Evolutionary conservation across 2,797 vertebrate genomes (phyloP).

Genomic region (Bryconaethiops microstoma): DNA sequence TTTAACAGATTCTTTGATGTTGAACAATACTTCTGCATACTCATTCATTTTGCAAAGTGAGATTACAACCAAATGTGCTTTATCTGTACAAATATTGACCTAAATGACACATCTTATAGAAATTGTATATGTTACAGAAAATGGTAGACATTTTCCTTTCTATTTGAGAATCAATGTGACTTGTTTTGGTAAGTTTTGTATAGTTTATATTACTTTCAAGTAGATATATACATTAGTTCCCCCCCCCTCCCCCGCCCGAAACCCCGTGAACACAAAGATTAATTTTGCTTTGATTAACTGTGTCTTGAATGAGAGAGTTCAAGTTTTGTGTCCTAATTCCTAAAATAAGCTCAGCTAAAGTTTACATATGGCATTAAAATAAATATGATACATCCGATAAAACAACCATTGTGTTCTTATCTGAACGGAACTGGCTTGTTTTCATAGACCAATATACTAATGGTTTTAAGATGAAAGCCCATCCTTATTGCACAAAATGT

Average conservation of each 20-base stretch:
- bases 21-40: constrained; percentile 66
- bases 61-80: constrained; percentile 56
- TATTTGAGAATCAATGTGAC: constrained; percentile 13
- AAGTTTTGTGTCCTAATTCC: constrained; percentile 21
- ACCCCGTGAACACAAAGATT: constrained; percentile 15
- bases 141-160: not conserved
- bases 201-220: constrained; percentile 27
- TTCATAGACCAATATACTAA: constrained; percentile 25
- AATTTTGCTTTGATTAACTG: constrained; percentile 12
- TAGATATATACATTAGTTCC: constrained; percentile 16
- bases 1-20: constrained; percentile 46
- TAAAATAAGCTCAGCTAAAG: constrained; percentile 26
- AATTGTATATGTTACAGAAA: constrained; percentile 17
- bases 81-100: constrained; percentile 40
- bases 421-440: constrained; percentile 24
- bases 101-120: constrained; percentile 38
- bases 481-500: constrained; percentile 89
- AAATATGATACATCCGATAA: constrained; percentile 34
- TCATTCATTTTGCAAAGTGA: constrained; percentile 57
- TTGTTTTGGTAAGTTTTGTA: constrained; percentile 20
- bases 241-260: too few species aligned
- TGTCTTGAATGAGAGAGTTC: constrained; percentile 26
- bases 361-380: constrained; percentile 39
- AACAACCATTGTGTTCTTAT: constrained; percentile 22
- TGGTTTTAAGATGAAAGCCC: constrained; percentile 71